Base-by-base conservation (phyloP, 2,113 vertebrate species). In the Oxyura jamaicensis region DNA sequence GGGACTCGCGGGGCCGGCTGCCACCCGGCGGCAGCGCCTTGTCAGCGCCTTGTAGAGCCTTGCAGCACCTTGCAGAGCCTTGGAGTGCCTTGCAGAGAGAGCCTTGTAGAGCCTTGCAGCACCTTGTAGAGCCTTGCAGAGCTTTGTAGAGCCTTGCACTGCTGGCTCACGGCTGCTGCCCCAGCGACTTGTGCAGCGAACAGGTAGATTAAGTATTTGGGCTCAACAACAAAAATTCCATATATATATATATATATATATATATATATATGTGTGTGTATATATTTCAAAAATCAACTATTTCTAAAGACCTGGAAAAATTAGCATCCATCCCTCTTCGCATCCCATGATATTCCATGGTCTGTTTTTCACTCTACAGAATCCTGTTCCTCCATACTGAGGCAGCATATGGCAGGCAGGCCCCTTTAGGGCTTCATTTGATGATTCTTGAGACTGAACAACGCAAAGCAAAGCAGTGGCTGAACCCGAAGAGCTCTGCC, bases 281-380 rank as follows among this genome's bases (percentile, higher is more conserved):
- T 46, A 10, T 48, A 48, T 48, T 48, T 48, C 0, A 26, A 42
- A 44, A 65, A 53, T 6, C 28, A 48, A 8, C n/a, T 44, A 11
- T 62, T 80, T 50, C 36, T 94, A 55, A 76, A 85, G 26, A 50
- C 3, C 10, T 62, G 13, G 16, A 59, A 91, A 79, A 82, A 46
- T 3, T 0, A 17, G 31, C 13, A 46, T 67, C 7, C 46, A 33
- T 17, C 3, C 8, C 23, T 2, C 1, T 0, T n/a, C 39, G n/a
- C 9, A 10, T 83, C 13, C 35, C 68, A 63, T 36, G 11, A 13
- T 26, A 72, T 21, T 52, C 86, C 22, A n/a, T 42, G 21, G 50
- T 11, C 33, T 1, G 9, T 46, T 60, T 81, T 82, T 72, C 10
- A 68, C 22, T 36, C 83, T 59, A 7, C 33, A 60, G n/a, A 84